Conservation (phyloP, 2,888 invertebrate species). For the Dyspetes luteomarginatus region DNA sequence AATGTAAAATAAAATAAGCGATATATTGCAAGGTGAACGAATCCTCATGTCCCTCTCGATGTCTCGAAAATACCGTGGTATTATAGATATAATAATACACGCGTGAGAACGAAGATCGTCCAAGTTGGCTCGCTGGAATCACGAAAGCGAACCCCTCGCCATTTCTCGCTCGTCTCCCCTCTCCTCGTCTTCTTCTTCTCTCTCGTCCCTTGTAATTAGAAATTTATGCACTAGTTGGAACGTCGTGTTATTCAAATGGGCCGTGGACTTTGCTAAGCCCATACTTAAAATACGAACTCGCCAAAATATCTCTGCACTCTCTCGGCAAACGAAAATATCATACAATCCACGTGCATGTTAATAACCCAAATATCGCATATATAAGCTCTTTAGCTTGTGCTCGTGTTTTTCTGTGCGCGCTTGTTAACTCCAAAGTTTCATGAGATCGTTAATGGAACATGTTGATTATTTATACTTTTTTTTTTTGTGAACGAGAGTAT, state of each 20-base stretch:
- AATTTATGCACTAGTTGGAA: conserved; percentile 82
- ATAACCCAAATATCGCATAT: conserved; percentile 41
- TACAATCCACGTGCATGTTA: conserved; percentile 34
- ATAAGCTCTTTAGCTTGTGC: background rate
- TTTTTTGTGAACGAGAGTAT: conserved; percentile 6
- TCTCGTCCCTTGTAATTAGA: conserved; percentile 80
- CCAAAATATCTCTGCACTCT: conserved; percentile 46
- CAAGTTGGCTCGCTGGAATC: background rate
- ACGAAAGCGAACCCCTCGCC: conserved; percentile 1
- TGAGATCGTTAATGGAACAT: conserved; percentile 48
- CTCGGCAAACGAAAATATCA: conserved; percentile 44
- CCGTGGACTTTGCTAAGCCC: conserved; percentile 69
- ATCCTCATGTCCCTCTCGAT: background rate
- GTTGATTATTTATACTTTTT: conserved; percentile 46
- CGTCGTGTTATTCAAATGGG: conserved; percentile 82
- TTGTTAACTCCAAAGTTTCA: conserved; percentile 48
- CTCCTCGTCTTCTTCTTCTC: background rate
- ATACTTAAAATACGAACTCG: conserved; percentile 49
- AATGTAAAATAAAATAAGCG: background rate
- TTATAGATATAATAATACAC: conserved; percentile 16
- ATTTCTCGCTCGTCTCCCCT: background rate
- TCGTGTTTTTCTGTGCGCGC: background rate
- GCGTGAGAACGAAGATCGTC: conserved; percentile 31
- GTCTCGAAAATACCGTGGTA: background rate
- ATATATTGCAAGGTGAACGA: background rate